Evolutionary conservation across 2,888 invertebrate genomes (phyloP).

Genomic region (Plusia festucae): DNA sequence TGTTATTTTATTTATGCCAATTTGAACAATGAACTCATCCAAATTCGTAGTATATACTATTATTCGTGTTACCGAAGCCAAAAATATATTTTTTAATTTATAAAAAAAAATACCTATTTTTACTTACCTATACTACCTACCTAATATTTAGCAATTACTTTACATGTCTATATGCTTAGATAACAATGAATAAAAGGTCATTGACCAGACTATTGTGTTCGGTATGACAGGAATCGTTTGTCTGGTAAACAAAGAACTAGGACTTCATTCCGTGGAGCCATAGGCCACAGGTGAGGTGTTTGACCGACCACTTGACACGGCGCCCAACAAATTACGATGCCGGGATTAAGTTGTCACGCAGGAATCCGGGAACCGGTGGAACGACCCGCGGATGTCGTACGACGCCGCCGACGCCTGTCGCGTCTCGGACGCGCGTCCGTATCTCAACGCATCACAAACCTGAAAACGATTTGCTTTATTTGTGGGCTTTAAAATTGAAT

Average conservation of each 20-base stretch:
- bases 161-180: not conserved
- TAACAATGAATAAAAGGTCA: constrained; percentile 21
- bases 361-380: constrained; percentile 70
- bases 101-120: too few relatives aligned
- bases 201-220: constrained; percentile 29
- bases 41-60: too few relatives aligned
- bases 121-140: too few relatives aligned
- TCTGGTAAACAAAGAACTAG: constrained; percentile 47
- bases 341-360: constrained; percentile 76
- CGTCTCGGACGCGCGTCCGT: constrained; percentile 33
- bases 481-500: constrained; percentile 65
- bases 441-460: constrained; percentile 49
- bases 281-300: constrained; percentile 75
- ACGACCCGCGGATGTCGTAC: constrained; percentile 59
- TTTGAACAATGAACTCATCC: too few relatives aligned
- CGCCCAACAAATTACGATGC: constrained; percentile 78
- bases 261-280: constrained; percentile 23
- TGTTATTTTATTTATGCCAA: too few relatives aligned
- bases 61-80: too few relatives aligned
- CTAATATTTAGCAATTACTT: not conserved
- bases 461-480: constrained; percentile 71
- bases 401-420: constrained; percentile 31
- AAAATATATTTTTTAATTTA: too few relatives aligned
- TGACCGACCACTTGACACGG: constrained; percentile 78
- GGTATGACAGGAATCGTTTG: constrained; percentile 9